Base-by-base conservation (phyloP, 2,888 invertebrate genomes). In the Acleris sparsana region DNA sequence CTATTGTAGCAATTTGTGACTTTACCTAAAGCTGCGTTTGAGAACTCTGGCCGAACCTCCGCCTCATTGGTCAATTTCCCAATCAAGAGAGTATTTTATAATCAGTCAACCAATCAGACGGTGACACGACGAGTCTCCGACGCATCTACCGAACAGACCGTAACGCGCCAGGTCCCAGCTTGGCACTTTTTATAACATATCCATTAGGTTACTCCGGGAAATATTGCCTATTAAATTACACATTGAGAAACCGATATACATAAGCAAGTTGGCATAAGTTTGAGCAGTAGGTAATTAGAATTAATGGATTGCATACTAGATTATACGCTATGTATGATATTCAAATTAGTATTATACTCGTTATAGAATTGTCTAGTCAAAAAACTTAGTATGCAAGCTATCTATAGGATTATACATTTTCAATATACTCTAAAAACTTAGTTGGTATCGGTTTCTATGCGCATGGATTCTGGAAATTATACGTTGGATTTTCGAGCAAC, bases 151-250 rank as follows among this genome's bases (percentile, higher is more conserved):
- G 22, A 61, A 44, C 59, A 60, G 59, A 60, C 62, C 62, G 29
- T 53, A 43, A 33, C 51, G 43, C 62, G 49, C 59, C 69, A 60
- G 69, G 64, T 71, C 74, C 72, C 76, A 70, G 74, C 79, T 86
- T 86, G 85, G 84, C 85, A 85, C 84, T 79, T 75, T 74, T 62
- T 25, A 58, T 62, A 59, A 48, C 58, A 60, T 33, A 13, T 56
- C 52, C 56, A 63, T 60, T 53, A 57, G 52, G 46, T 59, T 33
- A 25, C 53, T 16, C 16, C n/a, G 9, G 4, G 17, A 46, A 20
- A 49, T 49, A 49, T 20, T 20, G 20, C 20, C 39, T 39, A 20
- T 9, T 20, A 18, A 20, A 9, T 18, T 43, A 59, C 16, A 11
- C 17, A 16, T 18, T 16, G 46, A 22, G 25, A 56, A 63, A 64